Base-by-base conservation (phyloP, 2,888 invertebrate genomes). In the Bellardia bayeri region DNA sequence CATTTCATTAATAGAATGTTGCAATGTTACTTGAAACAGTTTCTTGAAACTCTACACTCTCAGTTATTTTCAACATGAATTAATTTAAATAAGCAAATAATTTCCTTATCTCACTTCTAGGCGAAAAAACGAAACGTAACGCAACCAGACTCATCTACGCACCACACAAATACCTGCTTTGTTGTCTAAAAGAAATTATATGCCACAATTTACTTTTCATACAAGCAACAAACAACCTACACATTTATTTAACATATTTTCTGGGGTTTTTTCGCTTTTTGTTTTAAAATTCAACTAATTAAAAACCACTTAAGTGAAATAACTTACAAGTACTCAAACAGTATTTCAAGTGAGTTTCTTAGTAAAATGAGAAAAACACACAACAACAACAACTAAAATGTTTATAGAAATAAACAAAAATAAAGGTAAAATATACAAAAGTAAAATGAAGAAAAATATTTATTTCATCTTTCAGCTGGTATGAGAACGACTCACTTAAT, bases 231-330 rank as follows among this genome's bases (percentile, higher is more conserved):
- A 13, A 74, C 7, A 14, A 16, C 54, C n/a, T 56, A 45, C 58
- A 76, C 42, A 33, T 37, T 64, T 54, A 63, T 66, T 54, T 14
- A 33, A 23, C 49, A 40, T 61, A 49, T 37, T 58, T 58, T 76
- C 2, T 14, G 5, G 14, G 2, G 40, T n/a, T 30, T 72, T 72
- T 74, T 42, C 42, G 9, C 54, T 49, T 66, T 23, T 33, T 45
- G n/a, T 45, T 61, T 30, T 7, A 76, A 76, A 85, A 81, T 84
- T 78, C 56, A 81, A 87, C 84, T 87, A 87, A 87, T 87, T 87
- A 87, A 87, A 84, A 87, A 82, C 81, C 87, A 84, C 87, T 87
- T 87, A 72, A 84, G 40, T 37, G 56, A 81, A 81, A 87, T 84
- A 87, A 87, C 87, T 87, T 56, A 74, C 66, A 84, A 84, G 81